A percentile compares a stretch with the other conserved stretches of the same genome.
These are phyloP conservation scores for Plecturocebus donacophilus DNA, from an alignment of 2,113 vertebrate species.

Conservation along the genomic window DNA sequence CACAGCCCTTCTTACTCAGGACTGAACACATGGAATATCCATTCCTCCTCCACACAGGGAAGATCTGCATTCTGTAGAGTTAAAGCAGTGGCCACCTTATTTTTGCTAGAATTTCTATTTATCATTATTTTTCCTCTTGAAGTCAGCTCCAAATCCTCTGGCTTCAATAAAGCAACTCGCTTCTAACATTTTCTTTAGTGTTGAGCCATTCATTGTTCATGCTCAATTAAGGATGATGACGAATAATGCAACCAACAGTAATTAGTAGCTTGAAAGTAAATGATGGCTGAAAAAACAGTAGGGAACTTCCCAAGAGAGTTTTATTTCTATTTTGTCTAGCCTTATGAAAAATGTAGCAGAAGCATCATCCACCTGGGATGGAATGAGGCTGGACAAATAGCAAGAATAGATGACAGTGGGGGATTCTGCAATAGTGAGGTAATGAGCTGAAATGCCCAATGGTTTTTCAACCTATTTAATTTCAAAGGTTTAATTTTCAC, in stretches of 20 bases:
- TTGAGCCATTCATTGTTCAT: slow-evolving; percentile 69
- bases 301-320: slow-evolving; percentile 65
- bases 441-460: slow-evolving; percentile 60
- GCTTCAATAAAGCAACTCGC: slow-evolving; percentile 51
- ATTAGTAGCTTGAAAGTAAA: slow-evolving; percentile 75
- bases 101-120: neutral
- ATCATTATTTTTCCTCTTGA: slow-evolving; percentile 46
- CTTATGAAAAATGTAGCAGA: neutral
- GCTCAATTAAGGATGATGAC: slow-evolving; percentile 76
- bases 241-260: slow-evolving; percentile 68
- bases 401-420: slow-evolving; percentile 40
- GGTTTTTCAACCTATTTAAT: slow-evolving; percentile 51
- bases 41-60: neutral
- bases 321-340: slow-evolving; percentile 40
- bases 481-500: slow-evolving; percentile 65
- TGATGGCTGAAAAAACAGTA: slow-evolving; percentile 39
- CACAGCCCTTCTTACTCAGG: neutral
- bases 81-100: neutral
- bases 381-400: slow-evolving; percentile 27
- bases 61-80: neutral
- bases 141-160: slow-evolving; percentile 32
- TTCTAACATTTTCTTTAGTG: slow-evolving; percentile 59
- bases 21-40: neutral
- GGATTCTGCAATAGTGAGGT: slow-evolving; percentile 54
- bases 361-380: slow-evolving; percentile 39